Evolutionary conservation across 2,888 invertebrate species (phyloP).

Genomic region (Sesamia inferens): DNA sequence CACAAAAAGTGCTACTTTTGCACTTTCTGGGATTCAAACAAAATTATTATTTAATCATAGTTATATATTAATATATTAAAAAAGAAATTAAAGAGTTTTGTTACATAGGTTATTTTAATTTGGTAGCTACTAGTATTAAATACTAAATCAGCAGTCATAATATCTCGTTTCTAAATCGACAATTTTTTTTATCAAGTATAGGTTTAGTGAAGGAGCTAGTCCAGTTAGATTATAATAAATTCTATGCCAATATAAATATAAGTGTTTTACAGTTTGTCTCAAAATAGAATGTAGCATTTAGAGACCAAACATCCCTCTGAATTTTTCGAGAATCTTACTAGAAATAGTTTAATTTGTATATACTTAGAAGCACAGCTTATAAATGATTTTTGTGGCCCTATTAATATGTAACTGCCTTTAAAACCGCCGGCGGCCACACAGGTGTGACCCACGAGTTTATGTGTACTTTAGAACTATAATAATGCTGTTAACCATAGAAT

Average conservation of each 20-base stretch:
- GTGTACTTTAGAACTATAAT: slow-evolving; percentile 21
- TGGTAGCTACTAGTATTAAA: slow-evolving; percentile 58
- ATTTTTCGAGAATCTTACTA: slow-evolving; percentile 67
- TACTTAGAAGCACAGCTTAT: slow-evolving; percentile 52
- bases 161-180: slow-evolving; percentile 64
- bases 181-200: slow-evolving; percentile 68
- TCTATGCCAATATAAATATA: slow-evolving; percentile 79
- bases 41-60: neutral
- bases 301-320: slow-evolving; percentile 65
- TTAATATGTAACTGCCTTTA: slow-evolving; percentile 23
- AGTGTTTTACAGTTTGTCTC: slow-evolving; percentile 74
- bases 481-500: slow-evolving; percentile 9
- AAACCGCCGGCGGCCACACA: neutral
- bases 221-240: slow-evolving; percentile 82
- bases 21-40: neutral
- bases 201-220: slow-evolving; percentile 86
- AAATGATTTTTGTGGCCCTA: slow-evolving; percentile 40
- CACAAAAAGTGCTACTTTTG: slow-evolving; percentile 6
- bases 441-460: neutral
- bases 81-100: slow-evolving; percentile 8
- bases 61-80: neutral
- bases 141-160: slow-evolving; percentile 22
- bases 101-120: neutral
- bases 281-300: slow-evolving; percentile 74
- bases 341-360: slow-evolving; percentile 54